Evolutionary conservation across 2,113 vertebrate species (phyloP).

Genomic region (Forbesichthys agassizii): DNA sequence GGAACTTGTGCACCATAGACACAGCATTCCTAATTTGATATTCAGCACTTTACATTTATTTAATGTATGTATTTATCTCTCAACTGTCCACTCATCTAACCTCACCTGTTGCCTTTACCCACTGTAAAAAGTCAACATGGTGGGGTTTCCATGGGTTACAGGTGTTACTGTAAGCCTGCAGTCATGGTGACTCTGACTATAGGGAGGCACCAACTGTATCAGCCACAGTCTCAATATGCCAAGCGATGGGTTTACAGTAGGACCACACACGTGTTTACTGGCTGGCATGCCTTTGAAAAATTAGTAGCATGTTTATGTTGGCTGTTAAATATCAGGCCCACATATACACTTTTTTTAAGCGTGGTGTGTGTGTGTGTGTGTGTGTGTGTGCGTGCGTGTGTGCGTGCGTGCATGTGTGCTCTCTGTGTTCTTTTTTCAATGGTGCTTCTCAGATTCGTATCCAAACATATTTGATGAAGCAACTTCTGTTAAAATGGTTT

Average conservation of each 20-base stretch:
- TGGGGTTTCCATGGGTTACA: constrained; percentile 27
- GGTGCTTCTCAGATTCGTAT: no score
- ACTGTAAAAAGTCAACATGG: constrained; percentile 16
- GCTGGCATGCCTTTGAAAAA: neutral
- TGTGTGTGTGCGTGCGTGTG: neutral
- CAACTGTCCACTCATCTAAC: neutral
- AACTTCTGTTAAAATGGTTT: no score
- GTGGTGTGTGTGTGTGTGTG: neutral
- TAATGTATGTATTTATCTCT: constrained; percentile 24
- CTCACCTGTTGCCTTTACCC: constrained; percentile 9
- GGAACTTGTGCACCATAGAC: no score
- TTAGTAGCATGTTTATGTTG: no score
- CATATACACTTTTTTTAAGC: neutral
- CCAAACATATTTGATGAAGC: no score
- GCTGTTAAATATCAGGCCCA: no score
- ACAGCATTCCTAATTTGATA: no score
- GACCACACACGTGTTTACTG: constrained; percentile 21
- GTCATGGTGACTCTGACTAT: constrained; percentile 35
- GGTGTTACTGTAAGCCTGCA: constrained; percentile 11
- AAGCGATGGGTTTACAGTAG: constrained; percentile 7
- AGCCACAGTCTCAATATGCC: constrained; percentile 18
- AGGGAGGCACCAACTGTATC: neutral
- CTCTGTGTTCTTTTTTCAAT: no score
- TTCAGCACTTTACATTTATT: constrained; percentile 17
- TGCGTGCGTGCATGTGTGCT: neutral